phyloP scores from a whole-genome alignment of 2,888 invertebrate species.

The Anoplius nigerrimus region DNA sequence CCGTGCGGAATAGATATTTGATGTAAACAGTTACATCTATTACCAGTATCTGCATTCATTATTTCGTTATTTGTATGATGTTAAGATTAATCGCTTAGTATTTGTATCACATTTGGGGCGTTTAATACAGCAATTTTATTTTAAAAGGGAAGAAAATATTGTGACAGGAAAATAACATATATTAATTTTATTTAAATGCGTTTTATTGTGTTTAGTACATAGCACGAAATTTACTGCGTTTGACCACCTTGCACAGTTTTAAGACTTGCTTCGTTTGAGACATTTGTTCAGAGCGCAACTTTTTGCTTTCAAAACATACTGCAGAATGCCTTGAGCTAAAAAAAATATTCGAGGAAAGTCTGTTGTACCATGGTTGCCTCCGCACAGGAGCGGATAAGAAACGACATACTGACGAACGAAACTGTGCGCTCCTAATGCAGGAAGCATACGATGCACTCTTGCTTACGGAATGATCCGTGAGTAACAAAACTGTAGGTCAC shows the following conservation, averaged over 20 bases:
- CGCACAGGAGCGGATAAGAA: constrained; percentile 32
- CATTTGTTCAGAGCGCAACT: constrained; percentile 9
- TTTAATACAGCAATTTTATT: too few relatives aligned
- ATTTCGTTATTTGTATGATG: too few relatives aligned
- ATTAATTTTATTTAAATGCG: constrained; percentile 52
- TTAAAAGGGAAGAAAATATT: too few relatives aligned
- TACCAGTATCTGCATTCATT: too few relatives aligned
- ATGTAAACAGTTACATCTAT: too few relatives aligned
- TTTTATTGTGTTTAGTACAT: constrained; percentile 52
- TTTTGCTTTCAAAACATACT: neutral
- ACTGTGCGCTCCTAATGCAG: constrained; percentile 3
- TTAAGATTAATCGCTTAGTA: too few relatives aligned
- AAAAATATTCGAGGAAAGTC: constrained; percentile 29
- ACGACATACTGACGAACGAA: constrained; percentile 10
- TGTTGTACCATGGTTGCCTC: constrained; percentile 28
- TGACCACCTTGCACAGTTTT: constrained; percentile 49
- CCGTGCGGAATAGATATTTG: too few relatives aligned
- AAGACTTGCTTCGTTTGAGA: constrained; percentile 29
- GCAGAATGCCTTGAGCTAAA: constrained; percentile 19
- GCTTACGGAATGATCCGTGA: constrained; percentile 22
- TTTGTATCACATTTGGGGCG: too few relatives aligned
- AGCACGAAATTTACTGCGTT: constrained; percentile 53
- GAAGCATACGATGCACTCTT: constrained; percentile 20
- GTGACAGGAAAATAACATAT: constrained; percentile 23
- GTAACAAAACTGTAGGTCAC: constrained; percentile 31